phyloP scores from a whole-genome alignment of 1,140 invertebrate genomes.

The Callitettix versicolor region DNA sequence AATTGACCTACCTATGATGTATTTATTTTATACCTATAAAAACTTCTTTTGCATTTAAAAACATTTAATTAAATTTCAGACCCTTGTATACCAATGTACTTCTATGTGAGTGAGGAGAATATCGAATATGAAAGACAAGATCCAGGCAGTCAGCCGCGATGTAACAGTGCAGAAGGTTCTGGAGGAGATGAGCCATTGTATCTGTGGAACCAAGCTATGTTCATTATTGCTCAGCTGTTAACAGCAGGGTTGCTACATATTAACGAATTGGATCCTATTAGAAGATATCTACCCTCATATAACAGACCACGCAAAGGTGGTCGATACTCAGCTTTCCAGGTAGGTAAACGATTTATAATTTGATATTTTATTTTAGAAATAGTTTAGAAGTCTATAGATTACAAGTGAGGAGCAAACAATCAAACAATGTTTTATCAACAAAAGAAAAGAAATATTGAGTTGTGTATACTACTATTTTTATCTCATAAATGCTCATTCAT shows the following conservation, averaged over 20 bases:
- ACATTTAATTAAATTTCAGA: too few relatives aligned
- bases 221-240: conserved; percentile 84
- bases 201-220: conserved; percentile 63
- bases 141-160: conserved; percentile 55
- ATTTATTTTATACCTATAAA: too few relatives aligned
- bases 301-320: conserved; percentile 83
- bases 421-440: too few relatives aligned
- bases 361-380: too few relatives aligned
- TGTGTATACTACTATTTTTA: too few relatives aligned
- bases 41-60: too few relatives aligned
- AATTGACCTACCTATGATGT: too few relatives aligned
- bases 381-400: too few relatives aligned
- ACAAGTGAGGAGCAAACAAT: too few relatives aligned
- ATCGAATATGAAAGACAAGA: conserved; percentile 62
- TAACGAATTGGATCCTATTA: conserved; percentile 91
- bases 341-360: conserved; percentile 36
- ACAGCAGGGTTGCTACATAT: conserved; percentile 81
- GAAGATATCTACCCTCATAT: conserved; percentile 90
- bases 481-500: too few relatives aligned
- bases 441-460: too few relatives aligned
- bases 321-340: conserved; percentile 94
- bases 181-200: conserved; percentile 42
- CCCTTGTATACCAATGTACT: conserved; percentile 79
- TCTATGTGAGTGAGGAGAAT: conserved; percentile 73
- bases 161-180: conserved; percentile 45